These are phyloP conservation scores for Streptopelia turtur DNA, from an alignment of 2,797 vertebrate species.

Conservation along the genomic window DNA sequence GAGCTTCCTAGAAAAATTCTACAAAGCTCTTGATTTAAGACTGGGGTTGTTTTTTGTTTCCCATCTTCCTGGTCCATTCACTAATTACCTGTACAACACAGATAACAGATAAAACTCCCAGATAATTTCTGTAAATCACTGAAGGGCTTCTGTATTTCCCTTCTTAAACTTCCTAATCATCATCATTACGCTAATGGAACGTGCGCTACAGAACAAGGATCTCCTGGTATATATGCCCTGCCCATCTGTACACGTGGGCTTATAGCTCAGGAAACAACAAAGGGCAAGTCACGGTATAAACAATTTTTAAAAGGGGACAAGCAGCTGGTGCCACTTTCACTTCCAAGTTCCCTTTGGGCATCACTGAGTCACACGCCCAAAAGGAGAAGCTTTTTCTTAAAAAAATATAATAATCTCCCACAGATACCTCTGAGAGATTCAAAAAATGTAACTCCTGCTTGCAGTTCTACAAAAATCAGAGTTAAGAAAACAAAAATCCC, in stretches of 20 bases:
- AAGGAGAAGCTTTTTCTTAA: background rate
- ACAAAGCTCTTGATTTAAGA: background rate
- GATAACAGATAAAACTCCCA: background rate
- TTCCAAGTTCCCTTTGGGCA: background rate
- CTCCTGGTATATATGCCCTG: background rate
- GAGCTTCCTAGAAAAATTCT: background rate
- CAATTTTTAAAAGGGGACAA: background rate
- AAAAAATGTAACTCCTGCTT: background rate
- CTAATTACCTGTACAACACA: background rate
- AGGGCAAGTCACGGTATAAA: background rate
- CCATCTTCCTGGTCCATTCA: background rate
- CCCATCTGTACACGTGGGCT: background rate
- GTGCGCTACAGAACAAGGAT: background rate
- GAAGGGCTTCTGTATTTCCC: background rate
- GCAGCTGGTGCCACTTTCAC: slow-evolving; percentile 27
- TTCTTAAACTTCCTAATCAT: background rate
- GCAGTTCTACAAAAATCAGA: background rate
- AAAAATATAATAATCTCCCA: background rate
- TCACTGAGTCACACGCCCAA: background rate
- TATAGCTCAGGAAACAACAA: background rate
- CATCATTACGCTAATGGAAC: accelerated
- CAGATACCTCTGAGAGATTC: background rate
- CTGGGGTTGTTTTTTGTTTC: no score
- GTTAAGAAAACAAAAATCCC: background rate
- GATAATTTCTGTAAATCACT: background rate